Percentiles rank a stretch among this genome's conserved stretches.
Conservation (phyloP, 2,113 vertebrate species). For the Edolisoma coerulescens region DNA sequence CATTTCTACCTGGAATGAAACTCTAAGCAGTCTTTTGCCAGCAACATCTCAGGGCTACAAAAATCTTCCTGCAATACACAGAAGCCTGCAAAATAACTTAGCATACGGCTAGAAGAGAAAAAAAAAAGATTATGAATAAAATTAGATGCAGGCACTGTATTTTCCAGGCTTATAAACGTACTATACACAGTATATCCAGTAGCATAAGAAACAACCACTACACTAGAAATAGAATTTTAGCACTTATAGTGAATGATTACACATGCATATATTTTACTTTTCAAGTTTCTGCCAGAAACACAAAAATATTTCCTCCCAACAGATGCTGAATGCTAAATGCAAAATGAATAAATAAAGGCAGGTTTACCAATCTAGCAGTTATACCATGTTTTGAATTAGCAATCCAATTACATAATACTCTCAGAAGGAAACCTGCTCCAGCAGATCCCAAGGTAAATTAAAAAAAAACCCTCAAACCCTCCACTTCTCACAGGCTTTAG, state of each 20-base stretch:
- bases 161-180: background rate
- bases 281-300: background rate
- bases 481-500: background rate
- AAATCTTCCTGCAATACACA: background rate
- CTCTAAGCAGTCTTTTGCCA: background rate
- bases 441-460: background rate
- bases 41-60: background rate
- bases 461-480: background rate
- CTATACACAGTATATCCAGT: background rate
- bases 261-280: background rate
- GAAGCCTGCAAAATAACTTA: background rate
- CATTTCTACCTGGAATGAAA: background rate
- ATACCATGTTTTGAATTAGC: background rate
- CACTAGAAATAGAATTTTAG: background rate
- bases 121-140: background rate
- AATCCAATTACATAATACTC: background rate
- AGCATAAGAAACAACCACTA: background rate
- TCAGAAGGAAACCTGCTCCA: background rate
- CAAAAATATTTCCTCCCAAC: background rate
- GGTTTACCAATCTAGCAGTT: background rate
- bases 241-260: background rate
- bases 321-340: background rate
- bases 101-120: background rate
- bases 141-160: background rate
- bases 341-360: background rate